These are phyloP conservation scores for Lacerta viridis DNA, from an alignment of 2,797 vertebrate genomes.

Conservation along the genomic window DNA sequence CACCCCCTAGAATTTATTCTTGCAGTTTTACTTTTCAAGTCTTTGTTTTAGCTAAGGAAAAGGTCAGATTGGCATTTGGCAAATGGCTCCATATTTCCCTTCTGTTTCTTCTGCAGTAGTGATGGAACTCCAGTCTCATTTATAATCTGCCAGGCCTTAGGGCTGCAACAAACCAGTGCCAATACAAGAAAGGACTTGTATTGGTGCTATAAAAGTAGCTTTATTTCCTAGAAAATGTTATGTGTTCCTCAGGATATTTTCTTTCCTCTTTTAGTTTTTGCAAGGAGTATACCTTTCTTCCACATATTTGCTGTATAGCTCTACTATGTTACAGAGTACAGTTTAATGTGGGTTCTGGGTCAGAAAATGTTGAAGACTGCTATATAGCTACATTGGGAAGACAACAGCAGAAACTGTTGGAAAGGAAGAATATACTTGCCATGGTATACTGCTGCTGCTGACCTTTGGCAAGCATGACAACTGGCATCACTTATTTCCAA, in stretches of 20 bases:
- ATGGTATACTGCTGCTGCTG: background rate
- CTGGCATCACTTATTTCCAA: background rate
- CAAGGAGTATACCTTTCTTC: background rate
- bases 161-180: background rate
- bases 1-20: background rate
- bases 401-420: background rate
- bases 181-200: background rate
- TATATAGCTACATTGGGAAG: background rate
- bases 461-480: background rate
- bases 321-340: background rate
- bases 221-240: background rate
- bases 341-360: background rate
- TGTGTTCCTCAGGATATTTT: background rate
- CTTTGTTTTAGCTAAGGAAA: background rate
- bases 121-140: background rate
- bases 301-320: background rate
- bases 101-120: background rate
- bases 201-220: background rate
- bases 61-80: background rate
- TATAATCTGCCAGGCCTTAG: background rate
- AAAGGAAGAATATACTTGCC: background rate
- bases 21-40: background rate
- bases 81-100: background rate
- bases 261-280: background rate
- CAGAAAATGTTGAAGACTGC: background rate